Evolutionary conservation across 2,797 vertebrate species (phyloP).

Genomic region (Nothura maculosa): DNA sequence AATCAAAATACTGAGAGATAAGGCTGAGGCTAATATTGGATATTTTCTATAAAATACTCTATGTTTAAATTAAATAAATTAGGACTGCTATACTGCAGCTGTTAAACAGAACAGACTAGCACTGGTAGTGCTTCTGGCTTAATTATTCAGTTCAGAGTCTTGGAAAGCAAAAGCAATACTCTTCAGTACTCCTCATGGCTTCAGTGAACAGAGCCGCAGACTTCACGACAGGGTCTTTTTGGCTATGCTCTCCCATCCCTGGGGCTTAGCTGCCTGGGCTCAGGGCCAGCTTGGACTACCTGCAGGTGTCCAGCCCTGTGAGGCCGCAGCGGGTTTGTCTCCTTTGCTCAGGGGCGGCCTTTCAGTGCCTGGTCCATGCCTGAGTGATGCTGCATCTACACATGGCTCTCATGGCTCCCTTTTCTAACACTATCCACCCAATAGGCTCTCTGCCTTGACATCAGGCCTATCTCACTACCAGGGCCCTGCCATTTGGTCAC

Average conservation of each 20-base stretch:
- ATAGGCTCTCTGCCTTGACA: too few species aligned
- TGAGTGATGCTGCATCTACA: not conserved
- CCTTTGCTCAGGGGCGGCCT: not conserved
- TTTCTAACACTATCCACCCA: not conserved
- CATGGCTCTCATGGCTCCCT: not conserved
- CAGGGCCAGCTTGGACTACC: not conserved
- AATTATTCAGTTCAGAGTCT: not conserved
- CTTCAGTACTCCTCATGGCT: not conserved
- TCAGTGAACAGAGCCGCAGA: not conserved
- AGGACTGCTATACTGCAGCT: not conserved
- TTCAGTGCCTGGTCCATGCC: not conserved
- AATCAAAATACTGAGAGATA: conserved; percentile 19
- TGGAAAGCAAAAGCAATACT: conserved; percentile 16
- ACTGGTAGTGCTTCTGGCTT: not conserved
- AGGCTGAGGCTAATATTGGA: not conserved
- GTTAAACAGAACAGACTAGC: not conserved
- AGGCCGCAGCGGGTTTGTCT: not conserved
- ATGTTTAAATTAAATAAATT: conserved; percentile 27
- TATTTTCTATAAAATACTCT: conserved; percentile 7
- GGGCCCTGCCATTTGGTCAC: too few species aligned
- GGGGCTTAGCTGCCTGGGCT: not conserved
- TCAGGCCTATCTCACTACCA: too few species aligned
- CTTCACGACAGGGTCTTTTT: not conserved
- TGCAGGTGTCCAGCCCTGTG: not conserved
- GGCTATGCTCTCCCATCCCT: not conserved